Percentiles rank a stretch among this genome's conserved stretches.
Conservation (phyloP, 2,113 vertebrate species). For the Malaclemys terrapin region DNA sequence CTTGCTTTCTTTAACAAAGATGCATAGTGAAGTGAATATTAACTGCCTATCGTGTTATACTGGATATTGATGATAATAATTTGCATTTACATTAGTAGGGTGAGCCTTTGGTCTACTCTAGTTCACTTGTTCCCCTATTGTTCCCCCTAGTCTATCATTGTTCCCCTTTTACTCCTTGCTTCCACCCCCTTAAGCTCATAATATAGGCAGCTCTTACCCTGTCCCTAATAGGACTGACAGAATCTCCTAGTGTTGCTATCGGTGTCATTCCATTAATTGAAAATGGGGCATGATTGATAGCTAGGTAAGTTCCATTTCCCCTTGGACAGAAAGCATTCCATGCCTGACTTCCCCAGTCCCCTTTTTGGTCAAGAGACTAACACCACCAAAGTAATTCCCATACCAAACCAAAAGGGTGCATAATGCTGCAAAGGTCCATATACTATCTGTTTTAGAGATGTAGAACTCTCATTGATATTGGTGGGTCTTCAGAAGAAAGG, state of each 20-base stretch:
- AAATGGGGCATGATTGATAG: conserved; percentile 74
- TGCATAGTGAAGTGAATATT: background rate
- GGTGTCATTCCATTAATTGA: conserved; percentile 69
- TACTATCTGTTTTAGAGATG: background rate
- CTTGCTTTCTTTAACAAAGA: background rate
- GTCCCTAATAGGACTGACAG: conserved; percentile 53
- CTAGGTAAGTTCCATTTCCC: conserved; percentile 39
- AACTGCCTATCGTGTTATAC: background rate
- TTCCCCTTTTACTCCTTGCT: conserved; percentile 55
- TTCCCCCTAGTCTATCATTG: conserved; percentile 32
- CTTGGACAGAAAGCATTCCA: conserved; percentile 31
- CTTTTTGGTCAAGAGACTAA: conserved; percentile 49
- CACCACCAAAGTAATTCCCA: conserved; percentile 2
- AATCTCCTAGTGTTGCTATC: conserved; percentile 49
- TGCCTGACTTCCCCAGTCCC: conserved; percentile 45
- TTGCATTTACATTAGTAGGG: conserved; percentile 19
- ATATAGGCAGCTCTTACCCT: conserved; percentile 48
- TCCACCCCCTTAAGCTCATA: conserved; percentile 62
- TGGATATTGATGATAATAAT: background rate
- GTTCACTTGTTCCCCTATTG: conserved; percentile 28
- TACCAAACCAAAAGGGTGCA: conserved; percentile 15
- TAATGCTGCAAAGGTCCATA: background rate
- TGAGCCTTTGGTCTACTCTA: conserved; percentile 57
- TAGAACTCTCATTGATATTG: background rate
- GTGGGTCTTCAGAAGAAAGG: background rate